phyloP scores from a whole-genome alignment of 2,888 invertebrate species.

The Rhodophaea formosa region DNA sequence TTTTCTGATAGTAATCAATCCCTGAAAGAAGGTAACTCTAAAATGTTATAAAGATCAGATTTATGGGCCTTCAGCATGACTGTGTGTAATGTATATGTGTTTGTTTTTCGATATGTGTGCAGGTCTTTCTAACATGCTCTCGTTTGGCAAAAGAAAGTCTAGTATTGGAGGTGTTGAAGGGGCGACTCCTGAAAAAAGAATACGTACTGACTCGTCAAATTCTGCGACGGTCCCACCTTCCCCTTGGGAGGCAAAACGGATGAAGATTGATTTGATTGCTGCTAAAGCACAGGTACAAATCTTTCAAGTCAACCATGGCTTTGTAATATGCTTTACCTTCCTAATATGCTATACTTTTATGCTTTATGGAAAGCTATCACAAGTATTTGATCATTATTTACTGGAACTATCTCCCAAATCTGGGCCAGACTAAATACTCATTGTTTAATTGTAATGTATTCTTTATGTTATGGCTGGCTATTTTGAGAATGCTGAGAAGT shows the following conservation, averaged over 20 bases:
- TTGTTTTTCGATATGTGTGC: not conserved
- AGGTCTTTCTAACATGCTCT: constrained; percentile 59
- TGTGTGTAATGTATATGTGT: not conserved
- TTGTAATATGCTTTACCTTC: no score
- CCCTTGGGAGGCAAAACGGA: constrained; percentile 84
- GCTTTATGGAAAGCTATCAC: no score
- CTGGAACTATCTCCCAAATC: no score
- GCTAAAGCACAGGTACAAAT: constrained; percentile 77
- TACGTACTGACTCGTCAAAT: constrained; percentile 55
- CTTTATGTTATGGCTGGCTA: no score
- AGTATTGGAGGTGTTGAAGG: constrained; percentile 47
- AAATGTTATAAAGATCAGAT: not conserved
- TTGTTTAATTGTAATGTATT: no score
- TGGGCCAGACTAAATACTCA: no score
- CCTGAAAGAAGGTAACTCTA: constrained; percentile 61
- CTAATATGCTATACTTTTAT: no score
- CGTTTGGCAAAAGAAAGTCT: constrained; percentile 67
- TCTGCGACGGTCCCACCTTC: constrained; percentile 61
- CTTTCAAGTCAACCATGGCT: not conserved
- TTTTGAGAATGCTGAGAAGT: no score
- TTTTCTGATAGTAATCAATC: constrained; percentile 73
- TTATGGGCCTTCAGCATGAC: not conserved
- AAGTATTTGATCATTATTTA: no score
- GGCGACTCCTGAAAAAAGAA: constrained; percentile 62
- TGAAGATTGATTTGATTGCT: constrained; percentile 84